These are phyloP conservation scores for Bombylius major DNA, from an alignment of 2,888 invertebrate species.

Conservation along the genomic window DNA sequence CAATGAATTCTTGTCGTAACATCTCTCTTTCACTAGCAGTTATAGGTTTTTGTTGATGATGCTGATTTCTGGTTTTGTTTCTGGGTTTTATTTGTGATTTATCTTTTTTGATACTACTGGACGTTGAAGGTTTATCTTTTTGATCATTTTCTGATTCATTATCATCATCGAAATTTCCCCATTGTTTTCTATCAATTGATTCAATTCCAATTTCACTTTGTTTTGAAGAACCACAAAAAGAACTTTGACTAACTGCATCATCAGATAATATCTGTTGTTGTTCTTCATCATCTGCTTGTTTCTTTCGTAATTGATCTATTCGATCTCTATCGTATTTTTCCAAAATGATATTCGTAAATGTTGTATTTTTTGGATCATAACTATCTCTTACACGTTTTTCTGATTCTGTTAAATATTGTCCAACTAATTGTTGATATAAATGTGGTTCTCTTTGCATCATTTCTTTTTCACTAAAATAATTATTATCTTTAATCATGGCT, in stretches of 20 bases:
- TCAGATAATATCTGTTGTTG: not conserved
- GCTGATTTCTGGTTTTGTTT: slow-evolving; percentile 18
- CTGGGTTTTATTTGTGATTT: slow-evolving; percentile 24
- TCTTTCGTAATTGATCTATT: slow-evolving; percentile 47
- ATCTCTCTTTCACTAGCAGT: slow-evolving; percentile 49
- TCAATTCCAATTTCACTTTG: not conserved
- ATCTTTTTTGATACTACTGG: slow-evolving; percentile 1
- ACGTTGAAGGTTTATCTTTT: slow-evolving; percentile 7
- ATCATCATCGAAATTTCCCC: slow-evolving; percentile 45
- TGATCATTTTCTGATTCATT: slow-evolving; percentile 18
- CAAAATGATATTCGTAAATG: slow-evolving; percentile 64
- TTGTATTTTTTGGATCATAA: slow-evolving; percentile 40
- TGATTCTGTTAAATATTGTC: slow-evolving; percentile 66
- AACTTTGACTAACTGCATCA: not conserved
- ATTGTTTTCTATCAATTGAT: slow-evolving; percentile 31
- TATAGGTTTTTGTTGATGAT: slow-evolving; percentile 30
- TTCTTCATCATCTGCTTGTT: slow-evolving; percentile 33
- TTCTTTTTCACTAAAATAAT: slow-evolving; percentile 81
- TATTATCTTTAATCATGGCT: slow-evolving; percentile 49
- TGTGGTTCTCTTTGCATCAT: slow-evolving; percentile 89
- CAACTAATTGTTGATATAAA: slow-evolving; percentile 80
- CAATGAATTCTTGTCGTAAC: slow-evolving; percentile 66
- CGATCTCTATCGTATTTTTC: slow-evolving; percentile 67
- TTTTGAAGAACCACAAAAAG: not conserved
- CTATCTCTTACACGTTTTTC: slow-evolving; percentile 55